phyloP scores from a whole-genome alignment of 2,113 vertebrate species.

The Lycaon pictus region DNA sequence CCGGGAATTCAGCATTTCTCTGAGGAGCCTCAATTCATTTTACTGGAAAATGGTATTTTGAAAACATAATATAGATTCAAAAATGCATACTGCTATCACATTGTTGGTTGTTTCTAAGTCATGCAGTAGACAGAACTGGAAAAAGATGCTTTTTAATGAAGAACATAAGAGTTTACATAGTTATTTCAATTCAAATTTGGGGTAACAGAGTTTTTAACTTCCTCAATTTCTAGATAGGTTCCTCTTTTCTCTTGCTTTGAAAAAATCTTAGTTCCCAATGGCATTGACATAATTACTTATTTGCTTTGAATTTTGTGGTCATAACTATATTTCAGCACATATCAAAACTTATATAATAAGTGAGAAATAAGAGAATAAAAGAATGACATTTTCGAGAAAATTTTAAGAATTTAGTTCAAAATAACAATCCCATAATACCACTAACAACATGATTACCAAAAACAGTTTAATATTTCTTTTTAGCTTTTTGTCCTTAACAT shows the following conservation, averaged over 20 bases:
- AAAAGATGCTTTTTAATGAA: background rate
- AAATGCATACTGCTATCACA: background rate
- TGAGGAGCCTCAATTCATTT: background rate
- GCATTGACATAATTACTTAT: background rate
- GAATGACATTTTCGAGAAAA: background rate
- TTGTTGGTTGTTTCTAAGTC: background rate
- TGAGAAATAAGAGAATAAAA: background rate
- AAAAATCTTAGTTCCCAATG: background rate
- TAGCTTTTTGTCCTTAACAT: background rate
- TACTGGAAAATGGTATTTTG: background rate
- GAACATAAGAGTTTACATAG: background rate
- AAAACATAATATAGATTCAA: background rate
- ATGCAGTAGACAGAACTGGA: background rate
- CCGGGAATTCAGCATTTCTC: background rate
- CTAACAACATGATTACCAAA: background rate
- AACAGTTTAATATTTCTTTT: background rate
- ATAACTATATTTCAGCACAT: background rate
- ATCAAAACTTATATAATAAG: background rate
- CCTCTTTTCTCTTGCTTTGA: background rate
- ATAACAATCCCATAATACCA: background rate
- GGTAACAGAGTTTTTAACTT: background rate
- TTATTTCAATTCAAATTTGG: background rate
- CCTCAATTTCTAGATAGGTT: background rate
- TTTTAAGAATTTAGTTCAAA: slow-evolving; percentile 5
- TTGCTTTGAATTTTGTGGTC: background rate